A percentile compares a stretch with the other conserved stretches of the same genome.
These are phyloP conservation scores for Tamandua tetradactyla DNA, from an alignment of 2,797 vertebrate species.

Conservation along the genomic window DNA sequence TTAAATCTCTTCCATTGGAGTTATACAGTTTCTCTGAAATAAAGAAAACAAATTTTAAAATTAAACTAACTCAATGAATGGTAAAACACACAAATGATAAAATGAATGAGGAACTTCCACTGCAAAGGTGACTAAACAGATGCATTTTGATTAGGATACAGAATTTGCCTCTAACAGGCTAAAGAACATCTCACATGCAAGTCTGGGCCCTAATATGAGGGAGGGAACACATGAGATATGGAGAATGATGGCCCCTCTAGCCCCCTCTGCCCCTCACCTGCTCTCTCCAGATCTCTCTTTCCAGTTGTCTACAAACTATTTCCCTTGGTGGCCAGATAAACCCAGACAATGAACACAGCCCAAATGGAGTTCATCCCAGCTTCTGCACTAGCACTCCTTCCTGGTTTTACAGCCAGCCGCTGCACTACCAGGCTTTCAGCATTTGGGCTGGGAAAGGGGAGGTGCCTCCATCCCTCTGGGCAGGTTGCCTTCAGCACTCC, in stretches of 20 bases:
- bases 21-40: conserved; percentile 95
- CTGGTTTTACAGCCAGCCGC: background rate
- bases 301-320: background rate
- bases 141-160: background rate
- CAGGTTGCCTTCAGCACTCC: background rate
- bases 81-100: background rate
- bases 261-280: background rate
- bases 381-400: background rate
- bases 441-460: background rate
- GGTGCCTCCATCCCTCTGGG: background rate
- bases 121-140: background rate
- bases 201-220: background rate
- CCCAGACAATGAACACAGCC: background rate
- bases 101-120: background rate
- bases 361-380: background rate
- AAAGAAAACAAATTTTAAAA: conserved; percentile 60
- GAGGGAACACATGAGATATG: too few species aligned
- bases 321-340: background rate
- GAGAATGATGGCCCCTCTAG: background rate
- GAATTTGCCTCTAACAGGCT: background rate
- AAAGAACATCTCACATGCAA: background rate
- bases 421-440: background rate
- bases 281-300: background rate
- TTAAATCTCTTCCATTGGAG: conserved; percentile 94
- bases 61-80: background rate